Percentiles rank a stretch among this genome's conserved stretches.
These are phyloP conservation scores for Crenichthys baileyi DNA, from an alignment of 2,797 vertebrate species.

Conservation along the genomic window DNA sequence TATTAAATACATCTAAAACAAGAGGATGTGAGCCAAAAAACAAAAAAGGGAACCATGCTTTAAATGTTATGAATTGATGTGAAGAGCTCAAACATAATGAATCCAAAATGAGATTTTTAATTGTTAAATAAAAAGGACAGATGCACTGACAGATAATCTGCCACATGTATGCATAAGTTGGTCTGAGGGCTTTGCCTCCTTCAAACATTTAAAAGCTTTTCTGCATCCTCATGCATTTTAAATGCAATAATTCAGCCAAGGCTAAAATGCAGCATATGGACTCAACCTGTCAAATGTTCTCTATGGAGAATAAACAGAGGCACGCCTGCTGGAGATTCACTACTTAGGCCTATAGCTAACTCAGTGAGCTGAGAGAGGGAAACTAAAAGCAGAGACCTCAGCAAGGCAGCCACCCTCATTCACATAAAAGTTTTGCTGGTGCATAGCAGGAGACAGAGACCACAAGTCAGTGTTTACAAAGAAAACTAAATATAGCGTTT, in stretches of 20 bases:
- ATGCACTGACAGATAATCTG: slow-evolving; percentile 26
- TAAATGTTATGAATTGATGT: slow-evolving; percentile 12
- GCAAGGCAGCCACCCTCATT: slow-evolving; percentile 24
- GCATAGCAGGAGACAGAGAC: slow-evolving; percentile 27
- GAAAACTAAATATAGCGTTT: slow-evolving; percentile 51
- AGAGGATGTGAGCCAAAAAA: slow-evolving; percentile 1
- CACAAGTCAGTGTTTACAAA: slow-evolving; percentile 32
- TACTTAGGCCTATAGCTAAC: slow-evolving; percentile 43
- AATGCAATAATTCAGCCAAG: slow-evolving; percentile 36
- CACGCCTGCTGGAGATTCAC: slow-evolving; percentile 53
- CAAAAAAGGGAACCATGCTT: background rate
- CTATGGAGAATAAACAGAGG: slow-evolving; percentile 56
- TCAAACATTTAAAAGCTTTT: slow-evolving; percentile 40
- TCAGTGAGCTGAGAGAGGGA: slow-evolving; percentile 46
- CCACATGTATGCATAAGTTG: slow-evolving; percentile 39
- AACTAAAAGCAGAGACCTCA: slow-evolving; percentile 52
- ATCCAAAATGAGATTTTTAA: slow-evolving; percentile 35
- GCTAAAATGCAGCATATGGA: slow-evolving; percentile 61
- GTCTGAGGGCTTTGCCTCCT: slow-evolving; percentile 24
- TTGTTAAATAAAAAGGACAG: slow-evolving; percentile 16
- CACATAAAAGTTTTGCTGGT: slow-evolving; percentile 26
- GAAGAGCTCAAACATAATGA: slow-evolving; percentile 27
- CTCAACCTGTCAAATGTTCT: slow-evolving; percentile 54
- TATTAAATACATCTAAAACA: background rate
- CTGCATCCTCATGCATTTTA: background rate